Evolutionary conservation across 2,113 vertebrate genomes (phyloP).

Genomic region (Cinclus cinclus): DNA sequence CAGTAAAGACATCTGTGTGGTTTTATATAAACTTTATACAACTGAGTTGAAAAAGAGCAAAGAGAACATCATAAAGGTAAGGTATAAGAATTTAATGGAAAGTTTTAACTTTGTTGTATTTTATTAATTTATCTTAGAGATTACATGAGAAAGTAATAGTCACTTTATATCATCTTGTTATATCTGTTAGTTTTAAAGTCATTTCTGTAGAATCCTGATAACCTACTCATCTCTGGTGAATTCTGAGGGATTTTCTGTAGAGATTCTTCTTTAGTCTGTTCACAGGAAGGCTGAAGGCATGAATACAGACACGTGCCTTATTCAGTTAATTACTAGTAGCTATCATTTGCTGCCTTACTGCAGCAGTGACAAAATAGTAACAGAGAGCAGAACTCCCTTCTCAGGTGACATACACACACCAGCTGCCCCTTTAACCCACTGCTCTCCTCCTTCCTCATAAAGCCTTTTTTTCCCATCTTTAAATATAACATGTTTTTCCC

Average conservation of each 20-base stretch:
- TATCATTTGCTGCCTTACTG: conserved; percentile 29
- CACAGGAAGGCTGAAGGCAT: background rate
- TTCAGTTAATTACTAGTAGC: conserved; percentile 15
- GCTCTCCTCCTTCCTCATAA: background rate
- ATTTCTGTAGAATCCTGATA: background rate
- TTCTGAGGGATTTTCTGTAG: background rate
- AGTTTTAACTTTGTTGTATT: background rate
- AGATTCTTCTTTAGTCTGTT: background rate
- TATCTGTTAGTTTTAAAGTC: background rate
- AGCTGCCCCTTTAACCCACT: conserved; percentile 47
- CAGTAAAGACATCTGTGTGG: background rate
- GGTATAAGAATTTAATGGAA: background rate
- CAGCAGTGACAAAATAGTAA: conserved; percentile 50
- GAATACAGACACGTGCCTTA: conserved; percentile 8
- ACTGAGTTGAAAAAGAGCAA: background rate
- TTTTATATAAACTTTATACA: background rate
- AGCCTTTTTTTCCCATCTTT: background rate
- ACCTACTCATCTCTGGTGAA: background rate
- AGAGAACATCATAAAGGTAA: background rate
- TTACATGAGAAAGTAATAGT: background rate
- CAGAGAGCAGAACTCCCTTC: background rate
- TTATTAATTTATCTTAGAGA: background rate
- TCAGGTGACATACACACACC: background rate
- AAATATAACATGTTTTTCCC: background rate
- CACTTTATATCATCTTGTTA: background rate